phyloP scores from a whole-genome alignment of 35 echinoderm and acorn worm genomes.

The Ophioderma brevispina region DNA sequence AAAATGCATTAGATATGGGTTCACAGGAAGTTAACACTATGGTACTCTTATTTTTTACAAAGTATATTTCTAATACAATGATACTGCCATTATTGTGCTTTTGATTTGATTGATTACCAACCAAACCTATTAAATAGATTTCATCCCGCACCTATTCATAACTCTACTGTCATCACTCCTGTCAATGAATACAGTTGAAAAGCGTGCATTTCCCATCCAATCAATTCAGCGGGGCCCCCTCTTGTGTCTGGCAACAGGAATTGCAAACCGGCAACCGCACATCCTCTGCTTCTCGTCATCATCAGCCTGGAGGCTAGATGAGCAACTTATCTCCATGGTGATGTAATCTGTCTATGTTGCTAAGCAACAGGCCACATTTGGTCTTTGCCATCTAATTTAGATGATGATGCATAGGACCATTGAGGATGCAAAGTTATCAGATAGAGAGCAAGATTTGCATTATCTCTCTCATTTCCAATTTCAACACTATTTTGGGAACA shows the following conservation, averaged over 20 bases:
- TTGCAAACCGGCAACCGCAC: not conserved
- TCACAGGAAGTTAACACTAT: too few relatives aligned
- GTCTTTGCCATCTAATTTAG: slow-evolving; percentile 1
- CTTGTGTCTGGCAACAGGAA: not conserved
- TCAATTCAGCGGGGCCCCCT: not conserved
- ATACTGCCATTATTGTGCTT: not conserved
- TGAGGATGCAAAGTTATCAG: not conserved
- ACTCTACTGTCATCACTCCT: not conserved
- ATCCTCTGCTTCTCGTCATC: not conserved
- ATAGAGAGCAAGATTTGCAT: not conserved
- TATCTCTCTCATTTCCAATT: not conserved
- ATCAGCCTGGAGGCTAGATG: not conserved
- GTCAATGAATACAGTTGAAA: not conserved
- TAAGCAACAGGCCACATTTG: not conserved
- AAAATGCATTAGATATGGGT: too few relatives aligned
- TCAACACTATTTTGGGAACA: not conserved
- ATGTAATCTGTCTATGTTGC: not conserved
- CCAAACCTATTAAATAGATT: not conserved
- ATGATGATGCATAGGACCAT: not conserved
- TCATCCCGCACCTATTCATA: not conserved
- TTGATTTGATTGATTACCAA: not conserved
- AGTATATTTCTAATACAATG: too few relatives aligned
- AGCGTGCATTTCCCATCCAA: not conserved
- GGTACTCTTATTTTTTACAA: too few relatives aligned
- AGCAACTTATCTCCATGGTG: not conserved